Evolutionary conservation across 2,113 vertebrate genomes (phyloP).

Genomic region (Lutjanus erythropterus): DNA sequence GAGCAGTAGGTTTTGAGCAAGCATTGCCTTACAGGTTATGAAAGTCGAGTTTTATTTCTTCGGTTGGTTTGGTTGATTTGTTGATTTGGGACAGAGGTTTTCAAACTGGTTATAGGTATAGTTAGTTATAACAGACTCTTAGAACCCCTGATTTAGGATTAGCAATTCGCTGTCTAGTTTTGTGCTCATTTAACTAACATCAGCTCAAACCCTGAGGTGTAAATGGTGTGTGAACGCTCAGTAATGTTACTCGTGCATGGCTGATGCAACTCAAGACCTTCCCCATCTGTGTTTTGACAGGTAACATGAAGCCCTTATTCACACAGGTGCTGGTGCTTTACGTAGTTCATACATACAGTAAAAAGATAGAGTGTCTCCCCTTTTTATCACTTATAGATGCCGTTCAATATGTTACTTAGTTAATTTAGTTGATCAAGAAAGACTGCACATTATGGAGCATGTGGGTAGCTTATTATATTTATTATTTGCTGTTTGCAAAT

Average conservation of each 20-base stretch:
- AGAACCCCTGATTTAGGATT: too few species aligned
- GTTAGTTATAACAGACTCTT: too few species aligned
- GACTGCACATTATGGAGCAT: background rate
- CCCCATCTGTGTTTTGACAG: background rate
- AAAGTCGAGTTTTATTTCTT: background rate
- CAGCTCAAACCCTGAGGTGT: background rate
- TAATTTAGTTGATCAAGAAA: constrained; percentile 1
- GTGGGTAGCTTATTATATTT: too few species aligned
- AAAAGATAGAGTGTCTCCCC: background rate
- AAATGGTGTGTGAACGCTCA: constrained; percentile 5
- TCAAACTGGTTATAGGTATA: too few species aligned
- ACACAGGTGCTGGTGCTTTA: background rate
- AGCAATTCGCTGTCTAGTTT: background rate
- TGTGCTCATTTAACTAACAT: background rate
- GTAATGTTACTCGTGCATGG: background rate
- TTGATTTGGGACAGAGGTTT: too few species aligned
- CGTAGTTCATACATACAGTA: background rate
- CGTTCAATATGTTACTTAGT: background rate
- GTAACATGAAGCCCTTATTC: background rate
- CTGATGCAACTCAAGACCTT: background rate
- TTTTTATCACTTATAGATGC: background rate
- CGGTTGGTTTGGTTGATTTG: too few species aligned
- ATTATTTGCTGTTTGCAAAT: too few species aligned
- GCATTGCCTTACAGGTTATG: background rate
- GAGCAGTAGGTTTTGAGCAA: background rate